Conservation (phyloP, 1,140 invertebrate genomes). For the Pararge aegeria region DNA sequence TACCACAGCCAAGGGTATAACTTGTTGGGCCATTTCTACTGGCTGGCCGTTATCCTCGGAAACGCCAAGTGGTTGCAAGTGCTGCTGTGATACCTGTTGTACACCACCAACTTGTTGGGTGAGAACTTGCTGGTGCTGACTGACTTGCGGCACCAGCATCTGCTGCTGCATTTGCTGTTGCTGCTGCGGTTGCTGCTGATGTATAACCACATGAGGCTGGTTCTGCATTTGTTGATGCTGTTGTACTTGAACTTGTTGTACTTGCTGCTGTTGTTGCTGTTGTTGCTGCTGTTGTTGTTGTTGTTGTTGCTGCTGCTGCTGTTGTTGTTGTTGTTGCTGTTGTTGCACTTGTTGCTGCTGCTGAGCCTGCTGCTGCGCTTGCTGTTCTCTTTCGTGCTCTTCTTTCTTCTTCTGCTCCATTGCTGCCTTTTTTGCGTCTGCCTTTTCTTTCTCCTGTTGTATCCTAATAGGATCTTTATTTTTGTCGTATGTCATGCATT, state of each 20-base stretch:
- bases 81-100: constrained; percentile 70
- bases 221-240: constrained; percentile 73
- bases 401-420: constrained; percentile 75
- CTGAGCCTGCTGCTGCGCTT: constrained; percentile 63
- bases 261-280: constrained; percentile 45
- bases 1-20: constrained; percentile 82
- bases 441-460: constrained; percentile 74
- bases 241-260: constrained; percentile 62
- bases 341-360: constrained; percentile 63
- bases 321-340: constrained; percentile 62
- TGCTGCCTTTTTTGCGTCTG: constrained; percentile 69
- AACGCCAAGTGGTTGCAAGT: constrained; percentile 74
- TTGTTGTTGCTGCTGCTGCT: constrained; percentile 52
- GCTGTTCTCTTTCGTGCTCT: constrained; percentile 64
- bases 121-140: constrained; percentile 76
- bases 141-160: constrained; percentile 73
- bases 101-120: constrained; percentile 59
- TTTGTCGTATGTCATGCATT: constrained; percentile 74
- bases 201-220: constrained; percentile 72
- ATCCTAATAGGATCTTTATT: constrained; percentile 75
- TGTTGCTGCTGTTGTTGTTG: constrained; percentile 46
- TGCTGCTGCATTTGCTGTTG: constrained; percentile 73
- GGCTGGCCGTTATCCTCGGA: constrained; percentile 70
- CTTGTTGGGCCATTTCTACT: constrained; percentile 82
- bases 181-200: constrained; percentile 73